A percentile compares a stretch with the other conserved stretches of the same genome.
These are phyloP conservation scores for Peromyscus californicus DNA, from an alignment of 2,113 vertebrate genomes.

Conservation along the genomic window DNA sequence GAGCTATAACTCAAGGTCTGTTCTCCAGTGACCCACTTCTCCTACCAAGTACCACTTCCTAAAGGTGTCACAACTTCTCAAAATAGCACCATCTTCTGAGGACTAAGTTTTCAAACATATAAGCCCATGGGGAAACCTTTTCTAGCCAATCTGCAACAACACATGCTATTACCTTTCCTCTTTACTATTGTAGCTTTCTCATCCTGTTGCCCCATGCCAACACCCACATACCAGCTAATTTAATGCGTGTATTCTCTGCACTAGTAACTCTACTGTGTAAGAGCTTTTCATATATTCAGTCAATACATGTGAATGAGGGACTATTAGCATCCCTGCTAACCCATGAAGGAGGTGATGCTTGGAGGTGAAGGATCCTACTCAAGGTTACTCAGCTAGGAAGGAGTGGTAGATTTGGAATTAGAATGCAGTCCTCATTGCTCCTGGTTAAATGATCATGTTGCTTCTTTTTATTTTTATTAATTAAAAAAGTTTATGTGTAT, in stretches of 20 bases:
- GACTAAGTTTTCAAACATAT: neutral
- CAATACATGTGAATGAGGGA: neutral
- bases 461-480: neutral
- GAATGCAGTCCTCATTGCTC: conserved; percentile 9
- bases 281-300: conserved; percentile 13
- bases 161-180: neutral
- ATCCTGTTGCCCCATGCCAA: neutral
- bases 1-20: neutral
- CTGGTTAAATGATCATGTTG: neutral
- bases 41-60: neutral
- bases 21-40: neutral
- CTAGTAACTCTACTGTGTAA: neutral
- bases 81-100: neutral
- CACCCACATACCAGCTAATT: neutral
- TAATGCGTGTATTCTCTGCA: neutral
- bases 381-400: neutral
- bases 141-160: neutral
- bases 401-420: neutral
- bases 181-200: neutral
- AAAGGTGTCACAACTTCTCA: neutral
- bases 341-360: neutral
- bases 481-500: neutral
- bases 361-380: neutral
- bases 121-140: neutral
- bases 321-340: conserved; percentile 3